Conservation (phyloP, 53 echinoderm and acorn worm genomes). For the Astropecten irregularis region DNA sequence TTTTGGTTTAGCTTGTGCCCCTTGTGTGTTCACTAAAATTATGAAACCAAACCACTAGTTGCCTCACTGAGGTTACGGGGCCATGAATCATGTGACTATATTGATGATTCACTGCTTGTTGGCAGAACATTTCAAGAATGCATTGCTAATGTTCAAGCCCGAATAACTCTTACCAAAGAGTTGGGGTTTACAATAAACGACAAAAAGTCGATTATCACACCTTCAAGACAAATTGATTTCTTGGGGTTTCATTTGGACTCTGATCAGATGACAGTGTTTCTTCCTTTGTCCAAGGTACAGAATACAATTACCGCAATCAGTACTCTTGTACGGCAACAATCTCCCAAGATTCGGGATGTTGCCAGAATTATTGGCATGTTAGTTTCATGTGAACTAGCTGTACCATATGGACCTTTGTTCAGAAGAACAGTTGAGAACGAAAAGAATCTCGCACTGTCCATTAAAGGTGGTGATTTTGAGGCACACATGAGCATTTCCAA, state of each 20-base stretch:
- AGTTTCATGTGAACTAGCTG: background rate
- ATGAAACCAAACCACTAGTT: conserved; percentile 46
- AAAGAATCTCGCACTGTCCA: background rate
- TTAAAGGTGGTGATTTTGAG: background rate
- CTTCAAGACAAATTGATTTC: background rate
- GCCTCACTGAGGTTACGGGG: background rate
- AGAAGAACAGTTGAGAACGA: background rate
- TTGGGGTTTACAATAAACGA: background rate
- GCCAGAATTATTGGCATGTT: background rate
- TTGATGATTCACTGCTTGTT: background rate
- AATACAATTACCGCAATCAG: background rate
- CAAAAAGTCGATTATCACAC: background rate
- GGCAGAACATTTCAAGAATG: background rate
- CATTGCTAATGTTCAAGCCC: conserved; percentile 9
- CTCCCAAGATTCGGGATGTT: background rate
- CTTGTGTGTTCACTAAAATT: conserved; percentile 60
- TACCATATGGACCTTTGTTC: background rate
- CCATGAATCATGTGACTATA: background rate
- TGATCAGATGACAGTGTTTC: background rate
- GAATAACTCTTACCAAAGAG: background rate
- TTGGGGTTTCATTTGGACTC: background rate
- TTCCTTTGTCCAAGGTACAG: background rate
- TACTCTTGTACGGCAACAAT: background rate
- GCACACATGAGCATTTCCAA: background rate
- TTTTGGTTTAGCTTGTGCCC: conserved; percentile 46